Evolutionary conservation across 2,888 invertebrate genomes (phyloP).

Genomic region (Volucella bombylans): DNA sequence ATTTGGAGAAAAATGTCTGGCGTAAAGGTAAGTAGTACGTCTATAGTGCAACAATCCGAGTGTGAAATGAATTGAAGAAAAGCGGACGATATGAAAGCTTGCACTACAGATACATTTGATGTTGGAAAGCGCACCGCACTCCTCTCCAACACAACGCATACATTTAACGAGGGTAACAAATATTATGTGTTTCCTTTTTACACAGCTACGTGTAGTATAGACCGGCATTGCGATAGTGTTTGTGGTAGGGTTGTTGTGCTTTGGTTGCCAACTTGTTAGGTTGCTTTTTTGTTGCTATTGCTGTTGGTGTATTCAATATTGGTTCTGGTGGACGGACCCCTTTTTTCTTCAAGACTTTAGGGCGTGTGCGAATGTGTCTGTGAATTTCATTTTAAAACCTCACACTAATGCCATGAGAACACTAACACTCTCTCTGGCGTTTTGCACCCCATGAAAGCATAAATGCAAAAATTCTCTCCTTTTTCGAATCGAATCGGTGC

Average conservation of each 20-base stretch:
- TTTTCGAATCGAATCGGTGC: not conserved
- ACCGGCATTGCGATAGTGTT: slow-evolving; percentile 12
- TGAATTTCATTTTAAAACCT: slow-evolving; percentile 53
- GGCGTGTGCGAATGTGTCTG: slow-evolving; percentile 53
- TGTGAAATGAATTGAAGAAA: slow-evolving; percentile 70
- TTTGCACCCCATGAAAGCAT: slow-evolving; percentile 28
- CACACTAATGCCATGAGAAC: slow-evolving; percentile 23
- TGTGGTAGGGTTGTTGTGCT: slow-evolving; percentile 64
- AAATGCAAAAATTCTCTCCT: slow-evolving; percentile 52
- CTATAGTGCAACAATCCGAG: slow-evolving; percentile 74
- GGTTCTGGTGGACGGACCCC: slow-evolving; percentile 65
- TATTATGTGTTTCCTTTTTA: not conserved
- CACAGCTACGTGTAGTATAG: slow-evolving; percentile 3
- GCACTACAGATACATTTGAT: slow-evolving; percentile 55
- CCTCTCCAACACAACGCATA: slow-evolving; percentile 30
- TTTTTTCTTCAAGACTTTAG: slow-evolving; percentile 74
- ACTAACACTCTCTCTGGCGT: slow-evolving; percentile 16
- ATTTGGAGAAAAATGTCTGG: slow-evolving; percentile 71
- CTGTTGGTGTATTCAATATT: slow-evolving; percentile 5
- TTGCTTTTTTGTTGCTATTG: slow-evolving; percentile 68
- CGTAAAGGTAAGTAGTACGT: slow-evolving; percentile 67
- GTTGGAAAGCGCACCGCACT: slow-evolving; percentile 8
- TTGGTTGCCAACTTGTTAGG: slow-evolving; percentile 69
- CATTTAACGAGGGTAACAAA: not conserved
- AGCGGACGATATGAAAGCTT: slow-evolving; percentile 65